Base-by-base conservation (phyloP, 2,113 vertebrate species). In the Corvus moneduloides region DNA sequence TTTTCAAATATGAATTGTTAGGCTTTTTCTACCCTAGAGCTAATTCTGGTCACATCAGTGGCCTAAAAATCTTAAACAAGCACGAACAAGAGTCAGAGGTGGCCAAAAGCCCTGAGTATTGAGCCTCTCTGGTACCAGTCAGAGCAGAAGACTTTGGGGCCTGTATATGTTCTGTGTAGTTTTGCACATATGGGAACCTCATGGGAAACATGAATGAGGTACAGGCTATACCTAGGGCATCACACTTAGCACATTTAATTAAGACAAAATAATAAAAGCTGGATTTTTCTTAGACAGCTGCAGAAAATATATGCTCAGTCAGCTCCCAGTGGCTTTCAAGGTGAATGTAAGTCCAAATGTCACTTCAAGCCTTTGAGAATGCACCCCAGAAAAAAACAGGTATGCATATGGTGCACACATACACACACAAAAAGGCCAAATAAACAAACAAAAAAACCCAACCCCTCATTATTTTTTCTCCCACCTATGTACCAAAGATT, bases 1-100 rank as follows among this genome's bases (percentile, higher is more conserved):
- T 91, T 90, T 79, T 90, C 72, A 92, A 81, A 87, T 61, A 81
- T 7, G 61, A 74, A 35, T 77, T 63, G 49, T 74, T 85, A 55
- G 51, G 8, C 12, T 13, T 73, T 94, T 84, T 80, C 71, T 87
- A 54, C 12, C 41, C 56, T 72, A 41, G 62, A 79, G 51, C 62
- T 93, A 77, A 85, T 73, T 83, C 62, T 63, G 39, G 43, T 85
- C 84, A 79, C 0, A 0, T 49, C 51, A 46, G 26, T 62, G 67
- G 71, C 66, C 64, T 61, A 52, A 73, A 83, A 95, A 54, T 49
- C 26, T 28, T n/a, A 23, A 91, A 78, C 19, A 79, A 64, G 15
- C 26, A 76, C 2, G 18, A 72, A 20, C 7, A 37, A 27, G 59
- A 91, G 17, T 33, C 49, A 91, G 78, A 39, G 23, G 21, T 77